These are phyloP conservation scores for Chromobotia macracanthus DNA, from an alignment of 2,797 vertebrate genomes.

Conservation along the genomic window DNA sequence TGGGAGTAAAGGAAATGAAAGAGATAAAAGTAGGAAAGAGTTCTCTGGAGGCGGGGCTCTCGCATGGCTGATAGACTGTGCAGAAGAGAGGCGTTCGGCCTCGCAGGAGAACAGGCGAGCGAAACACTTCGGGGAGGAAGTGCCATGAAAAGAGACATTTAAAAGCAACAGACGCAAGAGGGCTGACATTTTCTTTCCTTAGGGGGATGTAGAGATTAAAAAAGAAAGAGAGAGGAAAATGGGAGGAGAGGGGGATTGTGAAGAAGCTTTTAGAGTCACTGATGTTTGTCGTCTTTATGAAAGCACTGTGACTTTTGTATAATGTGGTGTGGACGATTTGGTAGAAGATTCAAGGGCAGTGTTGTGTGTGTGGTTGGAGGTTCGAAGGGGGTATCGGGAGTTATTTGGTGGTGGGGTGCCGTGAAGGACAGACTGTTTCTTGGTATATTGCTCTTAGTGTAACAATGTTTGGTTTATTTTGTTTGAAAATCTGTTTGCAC, in stretches of 20 bases:
- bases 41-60: constrained; percentile 22
- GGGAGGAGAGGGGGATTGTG: neutral
- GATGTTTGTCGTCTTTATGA: constrained; percentile 28
- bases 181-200: constrained; percentile 53
- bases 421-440: neutral
- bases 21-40: constrained; percentile 13
- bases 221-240: constrained; percentile 13
- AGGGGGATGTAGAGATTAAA: constrained; percentile 36
- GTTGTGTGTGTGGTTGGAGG: neutral
- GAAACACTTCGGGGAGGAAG: constrained; percentile 26
- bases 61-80: constrained; percentile 27
- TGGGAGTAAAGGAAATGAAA: constrained; percentile 11
- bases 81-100: constrained; percentile 1
- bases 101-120: constrained; percentile 13
- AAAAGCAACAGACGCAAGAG: constrained; percentile 36
- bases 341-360: neutral
- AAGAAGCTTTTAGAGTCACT: constrained; percentile 26
- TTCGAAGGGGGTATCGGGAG: neutral
- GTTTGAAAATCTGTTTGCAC: neutral
- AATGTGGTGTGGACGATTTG: constrained; percentile 28
- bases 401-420: neutral
- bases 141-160: constrained; percentile 50
- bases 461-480: neutral
- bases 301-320: neutral
- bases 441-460: neutral